Evolutionary conservation across 1,140 invertebrate species (phyloP).

Genomic region (Bombus ignitus): DNA sequence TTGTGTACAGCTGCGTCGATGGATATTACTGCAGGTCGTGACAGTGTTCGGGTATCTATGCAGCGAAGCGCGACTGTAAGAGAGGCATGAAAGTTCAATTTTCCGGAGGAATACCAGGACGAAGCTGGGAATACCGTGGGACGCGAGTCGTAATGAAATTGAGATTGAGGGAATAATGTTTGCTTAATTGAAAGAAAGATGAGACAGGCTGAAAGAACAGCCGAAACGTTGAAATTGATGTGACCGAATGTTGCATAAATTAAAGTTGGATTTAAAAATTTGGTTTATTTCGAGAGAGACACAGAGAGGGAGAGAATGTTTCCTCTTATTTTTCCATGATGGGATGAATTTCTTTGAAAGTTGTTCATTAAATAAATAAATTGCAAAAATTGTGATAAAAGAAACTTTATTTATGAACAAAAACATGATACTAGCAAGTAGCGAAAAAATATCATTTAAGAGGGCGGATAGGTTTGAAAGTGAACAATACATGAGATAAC

Average conservation of each 20-base stretch:
- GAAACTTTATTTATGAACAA: background rate
- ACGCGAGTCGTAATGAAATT: background rate
- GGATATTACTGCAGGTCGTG: background rate
- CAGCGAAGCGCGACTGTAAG: background rate
- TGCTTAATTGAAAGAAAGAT: conserved; percentile 1
- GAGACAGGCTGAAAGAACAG: background rate
- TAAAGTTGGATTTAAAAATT: background rate
- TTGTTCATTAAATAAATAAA: background rate
- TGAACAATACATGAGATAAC: background rate
- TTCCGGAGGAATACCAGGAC: background rate
- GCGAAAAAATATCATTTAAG: background rate
- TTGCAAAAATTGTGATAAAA: background rate
- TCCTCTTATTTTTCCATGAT: too few species aligned
- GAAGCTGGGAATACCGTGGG: background rate
- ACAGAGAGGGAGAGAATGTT: too few species aligned
- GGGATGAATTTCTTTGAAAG: background rate
- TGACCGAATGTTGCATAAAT: background rate
- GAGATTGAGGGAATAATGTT: conserved; percentile 12
- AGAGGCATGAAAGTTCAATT: conserved; percentile 9
- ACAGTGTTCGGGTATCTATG: background rate
- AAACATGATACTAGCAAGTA: background rate
- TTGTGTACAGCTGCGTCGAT: background rate
- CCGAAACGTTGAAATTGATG: background rate
- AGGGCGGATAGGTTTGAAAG: background rate
- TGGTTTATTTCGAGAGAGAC: background rate